Conservation (phyloP, 2,888 invertebrate genomes). For the Volucella inanis region DNA sequence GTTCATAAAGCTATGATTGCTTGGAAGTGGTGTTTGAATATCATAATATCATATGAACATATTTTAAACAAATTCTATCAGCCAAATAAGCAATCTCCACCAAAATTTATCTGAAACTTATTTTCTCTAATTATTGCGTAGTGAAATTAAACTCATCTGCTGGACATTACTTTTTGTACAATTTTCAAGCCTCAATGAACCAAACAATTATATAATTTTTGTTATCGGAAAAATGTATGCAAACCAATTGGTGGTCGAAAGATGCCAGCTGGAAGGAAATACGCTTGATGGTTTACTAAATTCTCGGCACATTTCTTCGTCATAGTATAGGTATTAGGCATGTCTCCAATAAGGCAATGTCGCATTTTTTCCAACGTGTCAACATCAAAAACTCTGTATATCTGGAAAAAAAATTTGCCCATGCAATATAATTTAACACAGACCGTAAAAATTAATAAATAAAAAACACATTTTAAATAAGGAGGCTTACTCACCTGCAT, state of each 20-base stretch:
- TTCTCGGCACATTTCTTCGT: slow-evolving; percentile 83
- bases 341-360: slow-evolving; percentile 81
- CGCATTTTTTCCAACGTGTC: slow-evolving; percentile 81
- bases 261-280: slow-evolving; percentile 82
- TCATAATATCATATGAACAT: no score
- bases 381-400: slow-evolving; percentile 82
- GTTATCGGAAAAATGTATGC: slow-evolving; percentile 42
- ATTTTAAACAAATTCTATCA: no score
- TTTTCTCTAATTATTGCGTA: no score
- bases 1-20: no score
- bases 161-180: background rate
- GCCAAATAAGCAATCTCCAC: no score
- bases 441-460: slow-evolving; percentile 34
- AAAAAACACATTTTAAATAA: slow-evolving; percentile 41
- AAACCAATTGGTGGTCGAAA: slow-evolving; percentile 83
- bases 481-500: slow-evolving; percentile 80
- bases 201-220: no score
- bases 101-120: no score
- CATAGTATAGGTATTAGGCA: slow-evolving; percentile 84
- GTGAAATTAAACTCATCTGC: no score
- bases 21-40: no score
- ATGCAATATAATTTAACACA: slow-evolving; percentile 34
- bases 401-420: slow-evolving; percentile 75
- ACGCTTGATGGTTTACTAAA: slow-evolving; percentile 82
- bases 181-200: background rate